Conservation (phyloP, 2,113 vertebrate genomes). For the Spilogale gracilis region DNA sequence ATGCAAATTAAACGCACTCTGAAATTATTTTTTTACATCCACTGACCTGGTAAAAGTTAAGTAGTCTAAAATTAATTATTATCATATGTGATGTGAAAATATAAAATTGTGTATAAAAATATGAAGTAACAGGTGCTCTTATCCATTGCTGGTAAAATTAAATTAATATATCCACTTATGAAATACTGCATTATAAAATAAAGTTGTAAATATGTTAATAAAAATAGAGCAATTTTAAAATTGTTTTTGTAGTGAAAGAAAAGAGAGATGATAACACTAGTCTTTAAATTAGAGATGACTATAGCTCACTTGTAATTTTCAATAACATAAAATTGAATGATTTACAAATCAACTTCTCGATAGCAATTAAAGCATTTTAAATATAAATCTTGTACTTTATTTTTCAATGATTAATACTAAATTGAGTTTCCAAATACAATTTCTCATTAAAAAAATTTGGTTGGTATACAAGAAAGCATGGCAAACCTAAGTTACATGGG, state of each 20-base stretch:
- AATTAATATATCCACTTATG: background rate
- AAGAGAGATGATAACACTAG: background rate
- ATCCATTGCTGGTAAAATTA: background rate
- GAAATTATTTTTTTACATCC: background rate
- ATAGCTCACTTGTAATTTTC: background rate
- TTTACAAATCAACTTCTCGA: background rate
- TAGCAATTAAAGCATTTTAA: background rate
- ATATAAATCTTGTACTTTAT: background rate
- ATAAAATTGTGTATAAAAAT: background rate
- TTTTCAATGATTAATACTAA: slow-evolving; percentile 34
- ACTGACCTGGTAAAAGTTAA: background rate
- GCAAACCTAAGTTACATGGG: background rate
- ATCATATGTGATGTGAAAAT: background rate
- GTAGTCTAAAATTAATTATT: background rate
- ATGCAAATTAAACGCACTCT: background rate
- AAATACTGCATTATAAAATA: background rate
- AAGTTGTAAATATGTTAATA: background rate
- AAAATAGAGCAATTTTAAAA: background rate
- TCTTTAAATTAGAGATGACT: slow-evolving; percentile 31
- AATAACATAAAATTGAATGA: background rate
- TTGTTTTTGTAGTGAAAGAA: background rate
- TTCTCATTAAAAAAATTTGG: background rate
- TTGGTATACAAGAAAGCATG: background rate
- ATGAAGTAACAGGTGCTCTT: background rate
- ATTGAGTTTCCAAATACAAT: background rate